These are phyloP conservation scores for Lithophane ornitopus DNA, from an alignment of 2,888 invertebrate species.

Conservation along the genomic window DNA sequence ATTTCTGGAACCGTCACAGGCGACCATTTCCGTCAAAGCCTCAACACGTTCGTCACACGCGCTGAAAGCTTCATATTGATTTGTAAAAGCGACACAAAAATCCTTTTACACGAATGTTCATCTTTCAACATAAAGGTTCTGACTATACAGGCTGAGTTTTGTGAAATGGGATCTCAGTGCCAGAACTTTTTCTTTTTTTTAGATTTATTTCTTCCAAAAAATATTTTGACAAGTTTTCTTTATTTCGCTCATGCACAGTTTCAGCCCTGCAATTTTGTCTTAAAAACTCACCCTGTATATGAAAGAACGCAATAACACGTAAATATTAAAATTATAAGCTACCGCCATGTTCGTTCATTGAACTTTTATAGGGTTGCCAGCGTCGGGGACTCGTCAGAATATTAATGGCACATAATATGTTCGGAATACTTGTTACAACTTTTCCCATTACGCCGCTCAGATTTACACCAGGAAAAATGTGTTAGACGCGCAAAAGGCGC, in stretches of 20 bases:
- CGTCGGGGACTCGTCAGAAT: conserved; percentile 85
- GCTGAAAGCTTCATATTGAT: conserved; percentile 55
- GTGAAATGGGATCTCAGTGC: not conserved
- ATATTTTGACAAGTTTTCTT: not conserved
- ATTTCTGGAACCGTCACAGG: not conserved
- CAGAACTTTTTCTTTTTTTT: not conserved
- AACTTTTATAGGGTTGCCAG: conserved; percentile 84
- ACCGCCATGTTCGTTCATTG: conserved; percentile 78
- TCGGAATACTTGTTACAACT: conserved; percentile 90
- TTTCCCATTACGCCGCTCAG: conserved; percentile 88
- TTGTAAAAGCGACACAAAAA: conserved; percentile 59
- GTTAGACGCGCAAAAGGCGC: conserved; percentile 78
- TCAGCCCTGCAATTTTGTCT: not conserved
- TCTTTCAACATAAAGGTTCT: conserved; percentile 53
- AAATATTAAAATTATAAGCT: conserved; percentile 75
- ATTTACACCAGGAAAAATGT: conserved; percentile 85
- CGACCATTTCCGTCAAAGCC: conserved; percentile 10
- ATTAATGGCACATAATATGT: conserved; percentile 89
- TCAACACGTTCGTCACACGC: conserved; percentile 32
- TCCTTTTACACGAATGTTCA: conserved; percentile 59
- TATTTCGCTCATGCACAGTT: not conserved
- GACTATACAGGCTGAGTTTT: conserved; percentile 18
- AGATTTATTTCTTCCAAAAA: not conserved
- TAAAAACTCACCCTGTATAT: conserved; percentile 6
- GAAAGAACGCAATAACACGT: conserved; percentile 53